phyloP scores from a whole-genome alignment of 1,140 invertebrate genomes.

The Frieseomelitta varia region DNA sequence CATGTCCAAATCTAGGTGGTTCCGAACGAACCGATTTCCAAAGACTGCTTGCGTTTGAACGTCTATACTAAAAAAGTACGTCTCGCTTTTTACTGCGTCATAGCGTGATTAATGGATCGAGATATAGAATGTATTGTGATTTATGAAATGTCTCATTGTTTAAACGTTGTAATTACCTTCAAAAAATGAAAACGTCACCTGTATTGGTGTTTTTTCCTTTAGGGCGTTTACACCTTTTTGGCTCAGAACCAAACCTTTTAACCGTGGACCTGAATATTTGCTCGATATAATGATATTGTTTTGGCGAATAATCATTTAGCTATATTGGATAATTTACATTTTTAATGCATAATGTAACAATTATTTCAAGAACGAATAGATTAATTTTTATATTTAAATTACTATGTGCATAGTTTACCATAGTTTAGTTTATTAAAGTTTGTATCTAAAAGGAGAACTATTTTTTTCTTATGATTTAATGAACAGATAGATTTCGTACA shows the following conservation, averaged over 20 bases:
- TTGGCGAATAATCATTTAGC: slow-evolving; percentile 88
- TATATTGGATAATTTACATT: slow-evolving; percentile 78
- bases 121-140: background rate
- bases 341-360: background rate
- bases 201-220: slow-evolving; percentile 83
- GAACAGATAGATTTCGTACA: too few relatives aligned
- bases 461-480: background rate
- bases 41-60: slow-evolving; percentile 89
- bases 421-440: slow-evolving; percentile 15
- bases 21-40: slow-evolving; percentile 66
- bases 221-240: slow-evolving; percentile 82
- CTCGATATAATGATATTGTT: slow-evolving; percentile 86
- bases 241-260: slow-evolving; percentile 77
- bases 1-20: slow-evolving; percentile 65
- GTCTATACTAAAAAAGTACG: slow-evolving; percentile 87
- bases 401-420: too few relatives aligned
- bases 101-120: background rate
- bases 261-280: too few relatives aligned
- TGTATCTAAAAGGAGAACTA: background rate
- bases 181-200: slow-evolving; percentile 53
- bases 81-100: slow-evolving; percentile 82
- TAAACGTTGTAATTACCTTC: slow-evolving; percentile 38
- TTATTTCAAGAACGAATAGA: background rate
- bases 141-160: background rate
- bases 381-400: slow-evolving; percentile 43